These are phyloP conservation scores for Acanthurus tractus DNA, from an alignment of 2,797 vertebrate species.

Conservation along the genomic window DNA sequence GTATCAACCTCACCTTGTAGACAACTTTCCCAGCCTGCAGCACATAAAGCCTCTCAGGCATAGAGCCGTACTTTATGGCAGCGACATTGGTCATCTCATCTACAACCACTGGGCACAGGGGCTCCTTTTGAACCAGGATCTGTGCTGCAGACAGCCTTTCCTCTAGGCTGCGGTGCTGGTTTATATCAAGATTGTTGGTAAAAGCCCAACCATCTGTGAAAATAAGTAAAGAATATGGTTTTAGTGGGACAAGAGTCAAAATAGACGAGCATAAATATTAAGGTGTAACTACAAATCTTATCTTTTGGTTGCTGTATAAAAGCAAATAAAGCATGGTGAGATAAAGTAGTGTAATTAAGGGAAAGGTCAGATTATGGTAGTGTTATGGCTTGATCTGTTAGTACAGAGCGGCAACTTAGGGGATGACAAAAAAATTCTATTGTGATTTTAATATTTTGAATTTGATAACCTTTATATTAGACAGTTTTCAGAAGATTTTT, in stretches of 20 bases:
- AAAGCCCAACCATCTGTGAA: slow-evolving; percentile 93
- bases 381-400: not conserved
- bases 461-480: not conserved
- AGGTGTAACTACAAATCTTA: not conserved
- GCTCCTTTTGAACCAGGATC: slow-evolving; percentile 87
- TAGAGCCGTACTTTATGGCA: slow-evolving; percentile 87
- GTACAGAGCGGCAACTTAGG: not conserved
- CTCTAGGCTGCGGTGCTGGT: slow-evolving; percentile 87
- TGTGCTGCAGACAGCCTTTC: slow-evolving; percentile 89
- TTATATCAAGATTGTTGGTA: slow-evolving; percentile 91
- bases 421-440: too few species aligned
- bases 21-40: slow-evolving; percentile 89
- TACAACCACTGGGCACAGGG: slow-evolving; percentile 89
- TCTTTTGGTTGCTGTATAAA: not conserved
- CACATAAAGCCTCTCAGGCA: slow-evolving; percentile 93
- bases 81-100: slow-evolving; percentile 91
- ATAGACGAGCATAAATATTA: not conserved
- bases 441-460: not conserved
- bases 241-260: not conserved
- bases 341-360: not conserved
- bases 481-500: not conserved
- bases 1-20: slow-evolving; percentile 88
- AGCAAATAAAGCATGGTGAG: not conserved
- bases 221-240: not conserved
- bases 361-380: not conserved